Percentiles rank a stretch among this genome's conserved stretches.
Evolutionary conservation across 1,140 invertebrate genomes (phyloP).

Genomic region (Gyrodactylus salaris): DNA sequence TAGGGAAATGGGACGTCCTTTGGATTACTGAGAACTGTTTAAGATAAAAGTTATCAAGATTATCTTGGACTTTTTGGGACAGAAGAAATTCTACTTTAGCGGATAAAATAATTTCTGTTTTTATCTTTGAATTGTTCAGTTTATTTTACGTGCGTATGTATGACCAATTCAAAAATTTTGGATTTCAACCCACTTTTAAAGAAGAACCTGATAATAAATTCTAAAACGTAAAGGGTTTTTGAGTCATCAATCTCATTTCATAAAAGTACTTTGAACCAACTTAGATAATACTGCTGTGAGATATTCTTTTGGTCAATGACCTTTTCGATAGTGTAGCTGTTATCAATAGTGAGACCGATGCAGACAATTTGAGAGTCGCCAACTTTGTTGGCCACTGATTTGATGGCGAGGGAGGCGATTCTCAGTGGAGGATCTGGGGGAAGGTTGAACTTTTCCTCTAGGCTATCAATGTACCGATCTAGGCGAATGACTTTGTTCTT

Average conservation of each 20-base stretch:
- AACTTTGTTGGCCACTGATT: neutral
- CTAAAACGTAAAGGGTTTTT: neutral
- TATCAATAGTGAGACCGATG: neutral
- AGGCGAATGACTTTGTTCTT: neutral
- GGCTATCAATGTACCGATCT: neutral
- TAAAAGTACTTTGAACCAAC: no score
- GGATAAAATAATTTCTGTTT: no score
- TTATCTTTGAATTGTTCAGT: neutral
- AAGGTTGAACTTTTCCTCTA: neutral
- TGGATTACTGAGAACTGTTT: neutral
- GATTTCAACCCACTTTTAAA: neutral
- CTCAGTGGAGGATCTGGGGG: neutral
- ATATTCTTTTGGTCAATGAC: neutral
- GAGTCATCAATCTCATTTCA: no score
- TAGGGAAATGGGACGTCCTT: slow-evolving; percentile 3
- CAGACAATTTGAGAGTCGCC: neutral
- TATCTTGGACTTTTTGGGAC: neutral
- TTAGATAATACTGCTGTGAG: neutral
- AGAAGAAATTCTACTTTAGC: no score
- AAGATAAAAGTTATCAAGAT: neutral
- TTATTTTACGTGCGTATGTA: neutral
- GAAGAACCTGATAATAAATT: neutral
- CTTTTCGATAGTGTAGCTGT: neutral
- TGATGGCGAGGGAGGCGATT: neutral
- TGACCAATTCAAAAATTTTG: neutral